Evolutionary conservation across 1,140 invertebrate genomes (phyloP), one percentile per base, ranked within the genome.

Genomic region (Drosophila jambulina): DNA sequence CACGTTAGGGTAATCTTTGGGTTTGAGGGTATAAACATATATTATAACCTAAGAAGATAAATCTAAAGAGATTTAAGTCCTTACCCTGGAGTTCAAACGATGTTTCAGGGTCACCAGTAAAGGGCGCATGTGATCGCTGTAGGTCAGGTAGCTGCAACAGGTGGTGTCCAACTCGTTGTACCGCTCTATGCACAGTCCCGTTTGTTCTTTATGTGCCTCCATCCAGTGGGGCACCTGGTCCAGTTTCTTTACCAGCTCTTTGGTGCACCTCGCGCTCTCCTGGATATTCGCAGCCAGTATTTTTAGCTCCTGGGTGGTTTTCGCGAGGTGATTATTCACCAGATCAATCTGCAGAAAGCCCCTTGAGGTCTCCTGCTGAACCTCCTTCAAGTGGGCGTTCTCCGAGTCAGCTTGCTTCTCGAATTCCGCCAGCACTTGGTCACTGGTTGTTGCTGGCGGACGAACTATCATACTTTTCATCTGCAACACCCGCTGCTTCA

Each of bases 401-500:
- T 46, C 12, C 6, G 75, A 77, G 5, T 25, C 23, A 17, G 36
- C 25, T 15, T 15, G 12, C 12, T 23, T 10, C 17, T 59, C n/a
- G 5, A 42, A 29, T 51, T 51, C 49, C n/a, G 0, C 10, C 6
- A 7, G 9, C 1, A 51, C 21, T 36, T 4, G 32, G 8, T 54
- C 53, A 12, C 1, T 23, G 34, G 21, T 13, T 9, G 8, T 2
- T 17, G 2, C 0, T 38, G 34, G 19, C 4, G 43, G 21, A 2
- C 12, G 21, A 2, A 77, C 10, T 15, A 77, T 23, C 4, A 40
- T 12, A n/a, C 34, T 25, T 12, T 46, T 42, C 27, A 77, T 13
- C 9, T 67, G 4, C n/a, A 75, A 7, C 2, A 48, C 54, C 2
- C 62, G 48, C 23, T 75, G 64, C 34, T 59, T 78, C 64, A 70